Evolutionary conservation across 1,140 invertebrate genomes (phyloP).

Genomic region (Drosophila sechellia): DNA sequence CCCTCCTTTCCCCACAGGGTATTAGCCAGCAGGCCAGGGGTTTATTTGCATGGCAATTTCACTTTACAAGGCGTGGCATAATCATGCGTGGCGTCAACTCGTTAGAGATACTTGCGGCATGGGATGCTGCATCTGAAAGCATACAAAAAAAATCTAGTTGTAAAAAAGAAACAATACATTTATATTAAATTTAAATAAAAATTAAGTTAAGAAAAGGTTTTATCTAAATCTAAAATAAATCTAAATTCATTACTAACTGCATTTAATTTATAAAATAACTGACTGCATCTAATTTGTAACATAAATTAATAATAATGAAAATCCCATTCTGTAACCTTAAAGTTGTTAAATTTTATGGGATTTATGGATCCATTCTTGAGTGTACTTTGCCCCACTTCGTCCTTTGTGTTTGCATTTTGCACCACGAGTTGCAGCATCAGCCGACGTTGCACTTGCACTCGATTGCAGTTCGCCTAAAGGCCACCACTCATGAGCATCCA

Average conservation of each 20-base stretch:
- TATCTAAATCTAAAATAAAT: too few relatives aligned
- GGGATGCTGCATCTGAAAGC: constrained; percentile 17
- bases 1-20: constrained; percentile 5
- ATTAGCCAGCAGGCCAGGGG: constrained; percentile 24
- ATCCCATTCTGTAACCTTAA: neutral
- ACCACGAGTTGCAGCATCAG: constrained; percentile 50
- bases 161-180: neutral
- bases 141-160: neutral
- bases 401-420: constrained; percentile 32
- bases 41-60: constrained; percentile 75
- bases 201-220: neutral
- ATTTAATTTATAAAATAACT: too few relatives aligned
- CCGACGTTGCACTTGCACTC: constrained; percentile 42
- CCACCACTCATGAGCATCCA: neutral
- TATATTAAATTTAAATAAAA: neutral
- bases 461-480: constrained; percentile 22
- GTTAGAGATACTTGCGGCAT: constrained; percentile 9
- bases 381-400: neutral
- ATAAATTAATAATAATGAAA: too few relatives aligned
- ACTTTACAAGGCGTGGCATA: constrained; percentile 69
- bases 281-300: too few relatives aligned
- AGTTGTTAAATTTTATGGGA: too few relatives aligned
- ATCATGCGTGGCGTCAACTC: constrained; percentile 56
- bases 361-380: neutral
- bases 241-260: too few relatives aligned